Evolutionary conservation across 2,797 vertebrate genomes (phyloP).

Genomic region (Premnoplex brunnescens): DNA sequence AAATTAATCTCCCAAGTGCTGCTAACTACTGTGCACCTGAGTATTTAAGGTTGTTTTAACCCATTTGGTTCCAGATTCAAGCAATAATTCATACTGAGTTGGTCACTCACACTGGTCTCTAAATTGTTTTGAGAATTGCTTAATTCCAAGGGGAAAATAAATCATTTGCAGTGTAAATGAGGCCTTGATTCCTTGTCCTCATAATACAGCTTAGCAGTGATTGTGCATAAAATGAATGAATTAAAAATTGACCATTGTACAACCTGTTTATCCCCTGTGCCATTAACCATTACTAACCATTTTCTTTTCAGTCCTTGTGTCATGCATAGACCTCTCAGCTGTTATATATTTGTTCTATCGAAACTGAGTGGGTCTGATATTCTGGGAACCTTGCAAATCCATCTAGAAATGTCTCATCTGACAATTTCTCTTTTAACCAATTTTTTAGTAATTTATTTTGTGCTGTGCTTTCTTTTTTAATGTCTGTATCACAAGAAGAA

Average conservation of each 20-base stretch:
- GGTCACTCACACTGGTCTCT: background rate
- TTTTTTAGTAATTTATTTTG: background rate
- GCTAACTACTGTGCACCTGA: background rate
- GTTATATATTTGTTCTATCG: background rate
- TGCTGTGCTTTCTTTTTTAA: background rate
- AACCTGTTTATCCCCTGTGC: background rate
- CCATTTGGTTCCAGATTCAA: background rate
- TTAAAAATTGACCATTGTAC: background rate
- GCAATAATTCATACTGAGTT: background rate
- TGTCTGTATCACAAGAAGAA: background rate
- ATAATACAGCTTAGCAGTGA: background rate
- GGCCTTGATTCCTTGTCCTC: background rate
- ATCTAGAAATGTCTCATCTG: background rate
- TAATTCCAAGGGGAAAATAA: background rate
- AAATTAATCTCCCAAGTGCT: background rate
- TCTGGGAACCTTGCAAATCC: background rate
- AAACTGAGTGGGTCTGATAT: background rate
- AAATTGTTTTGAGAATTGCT: background rate
- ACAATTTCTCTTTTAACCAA: background rate
- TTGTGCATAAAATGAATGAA: background rate
- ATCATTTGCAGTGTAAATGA: background rate
- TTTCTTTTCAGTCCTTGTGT: background rate
- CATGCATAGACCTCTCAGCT: background rate
- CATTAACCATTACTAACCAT: background rate
- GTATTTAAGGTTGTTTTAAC: background rate